These are phyloP conservation scores for Galerucella nymphaeae DNA, from an alignment of 2,888 invertebrate genomes.

Conservation along the genomic window DNA sequence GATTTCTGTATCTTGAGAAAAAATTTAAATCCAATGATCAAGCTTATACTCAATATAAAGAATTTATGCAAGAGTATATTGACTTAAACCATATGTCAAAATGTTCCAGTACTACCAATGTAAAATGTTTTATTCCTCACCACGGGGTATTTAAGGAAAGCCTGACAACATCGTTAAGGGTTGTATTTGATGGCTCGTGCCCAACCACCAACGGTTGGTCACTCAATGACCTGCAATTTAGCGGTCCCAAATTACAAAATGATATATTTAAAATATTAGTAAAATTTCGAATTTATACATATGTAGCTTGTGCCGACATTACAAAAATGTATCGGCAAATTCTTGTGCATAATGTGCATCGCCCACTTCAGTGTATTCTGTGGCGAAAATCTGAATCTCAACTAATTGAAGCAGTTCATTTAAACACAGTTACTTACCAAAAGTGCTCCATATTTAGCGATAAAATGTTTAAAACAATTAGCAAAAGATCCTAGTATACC, in stretches of 20 bases:
- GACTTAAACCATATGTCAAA: too few species aligned
- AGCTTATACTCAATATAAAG: too few species aligned
- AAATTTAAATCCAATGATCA: too few species aligned
- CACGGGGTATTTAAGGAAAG: not conserved
- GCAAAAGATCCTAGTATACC: too few species aligned
- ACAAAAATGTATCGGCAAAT: not conserved
- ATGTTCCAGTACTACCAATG: not conserved
- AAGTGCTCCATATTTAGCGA: too few species aligned
- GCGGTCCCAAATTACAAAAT: conserved; percentile 1
- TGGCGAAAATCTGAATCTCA: conserved; percentile 3
- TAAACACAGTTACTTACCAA: too few species aligned
- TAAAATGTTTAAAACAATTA: too few species aligned
- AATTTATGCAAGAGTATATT: too few species aligned
- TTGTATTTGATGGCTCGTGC: conserved; percentile 14
- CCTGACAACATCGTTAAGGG: too few species aligned
- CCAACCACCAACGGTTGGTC: conserved; percentile 17
- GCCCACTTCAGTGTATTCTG: conserved; percentile 2
- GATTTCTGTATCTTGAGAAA: too few species aligned
- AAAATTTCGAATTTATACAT: conserved; percentile 13
- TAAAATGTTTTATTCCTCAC: conserved; percentile 13
- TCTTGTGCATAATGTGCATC: not conserved
- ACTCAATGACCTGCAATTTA: conserved; percentile 15
- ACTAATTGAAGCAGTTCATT: not conserved
- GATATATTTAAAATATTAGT: conserved; percentile 16
- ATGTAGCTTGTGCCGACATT: conserved; percentile 24